Conservation (phyloP, 2,888 invertebrate species). For the Lithophane leautieri region DNA sequence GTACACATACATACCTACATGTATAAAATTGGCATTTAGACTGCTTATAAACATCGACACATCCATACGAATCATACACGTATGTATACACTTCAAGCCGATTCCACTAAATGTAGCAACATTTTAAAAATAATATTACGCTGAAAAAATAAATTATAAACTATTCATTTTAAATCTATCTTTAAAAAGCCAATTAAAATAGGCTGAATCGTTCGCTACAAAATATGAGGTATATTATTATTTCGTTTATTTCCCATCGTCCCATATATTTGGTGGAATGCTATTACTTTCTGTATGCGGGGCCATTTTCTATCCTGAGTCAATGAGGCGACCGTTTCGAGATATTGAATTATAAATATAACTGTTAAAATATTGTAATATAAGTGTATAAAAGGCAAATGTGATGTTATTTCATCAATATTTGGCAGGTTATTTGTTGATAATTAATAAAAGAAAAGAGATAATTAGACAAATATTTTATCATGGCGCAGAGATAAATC, state of each 20-base stretch:
- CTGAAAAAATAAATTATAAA: slow-evolving; percentile 67
- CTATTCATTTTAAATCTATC: slow-evolving; percentile 67
- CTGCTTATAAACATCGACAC: slow-evolving; percentile 68
- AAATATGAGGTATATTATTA: slow-evolving; percentile 88
- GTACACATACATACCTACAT: slow-evolving; percentile 76
- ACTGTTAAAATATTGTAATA: neutral
- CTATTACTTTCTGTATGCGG: slow-evolving; percentile 59
- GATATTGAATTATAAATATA: slow-evolving; percentile 10
- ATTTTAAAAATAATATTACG: slow-evolving; percentile 64
- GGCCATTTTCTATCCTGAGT: slow-evolving; percentile 55
- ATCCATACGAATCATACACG: slow-evolving; percentile 59
- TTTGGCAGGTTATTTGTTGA: neutral
- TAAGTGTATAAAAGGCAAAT: slow-evolving; percentile 12
- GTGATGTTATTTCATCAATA: slow-evolving; percentile 23
- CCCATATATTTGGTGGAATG: slow-evolving; percentile 76
- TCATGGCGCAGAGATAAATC: neutral
- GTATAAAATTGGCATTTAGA: slow-evolving; percentile 73
- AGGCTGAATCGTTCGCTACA: slow-evolving; percentile 81
- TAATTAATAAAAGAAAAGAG: neutral
- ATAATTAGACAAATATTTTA: neutral
- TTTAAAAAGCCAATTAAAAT: slow-evolving; percentile 77
- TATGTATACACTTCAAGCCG: slow-evolving; percentile 66
- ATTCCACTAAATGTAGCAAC: slow-evolving; percentile 70
- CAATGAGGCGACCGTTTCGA: slow-evolving; percentile 52
- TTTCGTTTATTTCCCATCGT: slow-evolving; percentile 68